These are phyloP conservation scores for Apamea anceps DNA, from an alignment of 2,888 invertebrate species.

Conservation along the genomic window DNA sequence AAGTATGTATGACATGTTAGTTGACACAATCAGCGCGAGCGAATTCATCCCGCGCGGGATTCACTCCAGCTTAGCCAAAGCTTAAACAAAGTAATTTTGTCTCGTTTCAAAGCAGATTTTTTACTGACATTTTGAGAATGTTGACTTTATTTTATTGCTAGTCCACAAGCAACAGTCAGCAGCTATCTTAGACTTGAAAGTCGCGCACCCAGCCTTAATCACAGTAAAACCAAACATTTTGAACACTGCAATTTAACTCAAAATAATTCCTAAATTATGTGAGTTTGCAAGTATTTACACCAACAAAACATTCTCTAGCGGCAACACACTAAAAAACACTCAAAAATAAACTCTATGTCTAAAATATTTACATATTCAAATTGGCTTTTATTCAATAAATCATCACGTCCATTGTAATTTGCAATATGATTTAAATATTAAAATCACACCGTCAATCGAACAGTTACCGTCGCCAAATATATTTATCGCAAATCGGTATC, in stretches of 20 bases:
- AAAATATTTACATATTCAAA: slow-evolving; percentile 60
- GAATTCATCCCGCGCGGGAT: not conserved
- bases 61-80: too few relatives aligned
- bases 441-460: too few relatives aligned
- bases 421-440: slow-evolving; percentile 25
- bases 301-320: slow-evolving; percentile 59
- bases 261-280: slow-evolving; percentile 40
- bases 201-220: slow-evolving; percentile 16
- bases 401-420: slow-evolving; percentile 18
- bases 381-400: slow-evolving; percentile 48
- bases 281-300: slow-evolving; percentile 61
- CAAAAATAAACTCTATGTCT: slow-evolving; percentile 43
- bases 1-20: not conserved
- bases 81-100: not conserved
- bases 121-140: too few relatives aligned
- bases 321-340: slow-evolving; percentile 58
- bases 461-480: not conserved
- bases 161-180: not conserved
- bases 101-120: not conserved
- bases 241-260: slow-evolving; percentile 69
- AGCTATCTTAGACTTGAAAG: not conserved
- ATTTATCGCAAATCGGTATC: slow-evolving; percentile 31
- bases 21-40: not conserved
- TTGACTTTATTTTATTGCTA: too few relatives aligned
- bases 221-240: slow-evolving; percentile 62